Percentiles rank a stretch among this genome's conserved stretches.
phyloP scores from a whole-genome alignment of 2,113 vertebrate species.

The Oxyruncus cristatus region DNA sequence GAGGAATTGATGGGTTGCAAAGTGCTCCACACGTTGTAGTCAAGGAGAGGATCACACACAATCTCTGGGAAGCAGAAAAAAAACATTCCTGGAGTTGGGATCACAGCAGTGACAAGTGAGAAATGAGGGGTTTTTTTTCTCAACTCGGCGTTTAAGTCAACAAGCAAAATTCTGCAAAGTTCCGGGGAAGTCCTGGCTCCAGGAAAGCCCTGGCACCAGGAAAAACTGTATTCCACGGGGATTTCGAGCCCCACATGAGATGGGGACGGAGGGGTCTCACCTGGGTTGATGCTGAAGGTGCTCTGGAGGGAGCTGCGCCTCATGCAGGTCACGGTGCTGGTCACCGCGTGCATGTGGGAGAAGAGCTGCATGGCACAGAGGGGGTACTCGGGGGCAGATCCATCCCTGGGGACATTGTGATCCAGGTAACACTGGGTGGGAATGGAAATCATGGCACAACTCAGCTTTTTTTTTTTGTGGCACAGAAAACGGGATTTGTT shows the following conservation, averaged over 20 bases:
- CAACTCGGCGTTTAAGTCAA: not conserved
- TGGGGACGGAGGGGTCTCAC: conserved; percentile 34
- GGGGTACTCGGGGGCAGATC: conserved; percentile 76
- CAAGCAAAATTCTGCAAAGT: not conserved
- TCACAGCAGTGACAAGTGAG: not conserved
- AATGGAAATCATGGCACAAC: not conserved
- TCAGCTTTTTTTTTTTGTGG: not conserved
- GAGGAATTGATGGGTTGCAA: conserved; percentile 83
- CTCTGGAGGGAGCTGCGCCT: conserved; percentile 84
- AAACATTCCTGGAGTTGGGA: not conserved
- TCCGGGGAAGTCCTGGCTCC: not conserved
- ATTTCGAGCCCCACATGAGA: too few relatives aligned
- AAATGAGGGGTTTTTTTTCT: not conserved
- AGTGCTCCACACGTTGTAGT: conserved; percentile 87
- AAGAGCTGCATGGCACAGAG: conserved; percentile 94
- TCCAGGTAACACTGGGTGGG: conserved; percentile 81
- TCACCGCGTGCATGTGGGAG: conserved; percentile 91
- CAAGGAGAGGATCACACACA: conserved; percentile 87
- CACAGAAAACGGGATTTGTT: not conserved
- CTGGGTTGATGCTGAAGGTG: conserved; percentile 88
- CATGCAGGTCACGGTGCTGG: conserved; percentile 91
- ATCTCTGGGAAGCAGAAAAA: conserved; percentile 70
- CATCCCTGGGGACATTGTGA: conserved; percentile 78
- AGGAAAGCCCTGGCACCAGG: too few relatives aligned
- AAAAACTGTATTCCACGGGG: too few relatives aligned